Conservation (phyloP, 2,888 invertebrate genomes). For the Drosophila stalkeri region DNA sequence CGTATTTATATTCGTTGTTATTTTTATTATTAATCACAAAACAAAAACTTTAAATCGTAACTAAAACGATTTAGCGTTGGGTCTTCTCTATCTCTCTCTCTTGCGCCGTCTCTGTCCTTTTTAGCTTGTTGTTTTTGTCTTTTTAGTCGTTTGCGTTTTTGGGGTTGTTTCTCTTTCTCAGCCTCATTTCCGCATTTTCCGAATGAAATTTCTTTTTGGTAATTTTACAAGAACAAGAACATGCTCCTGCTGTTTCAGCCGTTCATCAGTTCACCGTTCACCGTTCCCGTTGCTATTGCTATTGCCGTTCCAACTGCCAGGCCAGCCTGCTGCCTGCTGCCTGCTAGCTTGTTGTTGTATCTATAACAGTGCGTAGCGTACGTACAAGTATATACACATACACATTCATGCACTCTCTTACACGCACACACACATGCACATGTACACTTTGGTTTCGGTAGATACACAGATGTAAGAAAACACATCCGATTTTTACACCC, state of each 20-base stretch:
- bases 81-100: conserved; percentile 16
- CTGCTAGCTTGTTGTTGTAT: conserved; percentile 72
- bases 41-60: conserved; percentile 25
- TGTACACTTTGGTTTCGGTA: conserved; percentile 38
- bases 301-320: conserved; percentile 33
- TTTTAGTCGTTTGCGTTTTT: conserved; percentile 60
- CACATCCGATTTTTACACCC: conserved; percentile 55
- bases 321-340: conserved; percentile 23
- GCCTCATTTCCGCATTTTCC: conserved; percentile 78
- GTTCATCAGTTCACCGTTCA: conserved; percentile 41
- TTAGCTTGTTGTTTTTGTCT: conserved; percentile 41
- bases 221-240: conserved; percentile 80
- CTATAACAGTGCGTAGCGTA: conserved; percentile 76
- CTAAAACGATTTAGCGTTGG: conserved; percentile 28
- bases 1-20: conserved; percentile 32
- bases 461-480: conserved; percentile 61
- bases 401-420: conserved; percentile 33
- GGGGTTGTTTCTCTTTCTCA: conserved; percentile 75
- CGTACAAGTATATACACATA: conserved; percentile 40
- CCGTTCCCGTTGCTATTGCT: conserved; percentile 26
- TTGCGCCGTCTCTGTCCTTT: conserved; percentile 7
- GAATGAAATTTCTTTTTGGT: conserved; percentile 79
- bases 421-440: conserved; percentile 36
- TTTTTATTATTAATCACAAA: conserved; percentile 51
- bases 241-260: conserved; percentile 45